These are phyloP conservation scores for Napeogenes sylphis DNA, from an alignment of 2,888 invertebrate species.

Conservation along the genomic window DNA sequence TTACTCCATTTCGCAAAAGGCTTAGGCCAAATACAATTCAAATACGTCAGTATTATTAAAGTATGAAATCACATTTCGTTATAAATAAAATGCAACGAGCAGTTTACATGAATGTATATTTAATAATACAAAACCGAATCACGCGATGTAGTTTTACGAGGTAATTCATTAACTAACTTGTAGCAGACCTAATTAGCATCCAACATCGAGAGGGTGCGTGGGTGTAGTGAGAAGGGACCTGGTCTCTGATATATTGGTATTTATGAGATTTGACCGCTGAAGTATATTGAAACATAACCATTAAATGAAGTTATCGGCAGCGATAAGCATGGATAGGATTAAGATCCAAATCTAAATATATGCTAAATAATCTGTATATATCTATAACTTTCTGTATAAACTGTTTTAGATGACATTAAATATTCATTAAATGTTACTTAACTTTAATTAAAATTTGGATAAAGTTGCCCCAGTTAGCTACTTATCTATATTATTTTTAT, in stretches of 20 bases:
- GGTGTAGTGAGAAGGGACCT: constrained; percentile 41
- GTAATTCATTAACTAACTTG: constrained; percentile 62
- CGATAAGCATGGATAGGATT: no score
- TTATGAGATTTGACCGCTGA: constrained; percentile 39
- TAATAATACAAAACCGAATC: constrained; percentile 33
- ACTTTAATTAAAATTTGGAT: no score
- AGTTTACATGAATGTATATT: constrained; percentile 33
- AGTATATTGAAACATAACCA: constrained; percentile 11
- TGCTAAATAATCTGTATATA: no score
- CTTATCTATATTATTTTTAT: no score
- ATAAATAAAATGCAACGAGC: constrained; percentile 27
- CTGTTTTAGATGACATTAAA: no score
- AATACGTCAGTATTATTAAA: constrained; percentile 9
- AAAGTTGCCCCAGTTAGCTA: no score
- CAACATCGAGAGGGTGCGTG: constrained; percentile 47
- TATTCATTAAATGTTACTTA: no score
- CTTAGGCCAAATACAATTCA: no score
- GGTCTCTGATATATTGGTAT: constrained; percentile 36
- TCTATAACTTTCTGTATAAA: no score
- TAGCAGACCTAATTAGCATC: constrained; percentile 59
- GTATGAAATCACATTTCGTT: constrained; percentile 6
- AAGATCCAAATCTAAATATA: no score
- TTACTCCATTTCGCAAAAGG: no score
- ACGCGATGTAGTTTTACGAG: constrained; percentile 45
- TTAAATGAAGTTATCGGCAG: no score